Percentiles rank a stretch among this genome's conserved stretches.
Conservation (phyloP, 2,888 invertebrate genomes). For the Chrysodeixis includens region DNA sequence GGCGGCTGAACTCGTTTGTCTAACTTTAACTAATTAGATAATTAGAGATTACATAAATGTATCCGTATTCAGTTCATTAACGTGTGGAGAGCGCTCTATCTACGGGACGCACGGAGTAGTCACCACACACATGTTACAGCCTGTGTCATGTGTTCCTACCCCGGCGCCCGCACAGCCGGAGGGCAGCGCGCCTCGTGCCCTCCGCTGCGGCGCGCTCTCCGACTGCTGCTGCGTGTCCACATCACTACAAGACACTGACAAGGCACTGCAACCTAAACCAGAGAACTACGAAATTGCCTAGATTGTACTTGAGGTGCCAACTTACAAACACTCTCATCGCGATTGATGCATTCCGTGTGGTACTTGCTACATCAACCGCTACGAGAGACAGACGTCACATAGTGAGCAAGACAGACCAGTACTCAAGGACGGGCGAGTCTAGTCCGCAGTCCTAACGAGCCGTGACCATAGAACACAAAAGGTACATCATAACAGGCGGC, state of each 20-base stretch:
- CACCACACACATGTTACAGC: background rate
- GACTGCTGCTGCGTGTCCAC: background rate
- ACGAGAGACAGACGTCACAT: conserved; percentile 36
- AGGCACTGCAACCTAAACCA: conserved; percentile 48
- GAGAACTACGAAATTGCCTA: conserved; percentile 8
- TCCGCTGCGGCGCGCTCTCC: background rate
- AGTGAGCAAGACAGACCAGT: conserved; percentile 40
- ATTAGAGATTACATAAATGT: conserved; percentile 39
- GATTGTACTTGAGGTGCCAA: conserved; percentile 7
- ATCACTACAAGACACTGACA: conserved; percentile 11
- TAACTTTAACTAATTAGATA: conserved; percentile 37
- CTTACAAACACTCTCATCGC: background rate
- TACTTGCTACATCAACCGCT: background rate
- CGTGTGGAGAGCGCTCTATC: conserved; percentile 5
- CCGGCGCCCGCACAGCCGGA: background rate
- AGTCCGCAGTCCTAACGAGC: conserved; percentile 13
- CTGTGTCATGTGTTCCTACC: background rate
- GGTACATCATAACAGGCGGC: background rate
- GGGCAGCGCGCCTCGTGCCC: background rate
- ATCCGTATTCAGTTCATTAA: conserved; percentile 21
- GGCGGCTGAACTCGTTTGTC: conserved; percentile 46
- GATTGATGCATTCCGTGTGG: background rate
- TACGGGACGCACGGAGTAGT: conserved; percentile 7
- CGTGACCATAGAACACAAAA: conserved; percentile 7
- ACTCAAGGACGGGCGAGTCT: conserved; percentile 10